Percentiles rank a stretch among this genome's conserved stretches.
Conservation (phyloP, 2,888 invertebrate species). For the Stenolophus ochropezus region DNA sequence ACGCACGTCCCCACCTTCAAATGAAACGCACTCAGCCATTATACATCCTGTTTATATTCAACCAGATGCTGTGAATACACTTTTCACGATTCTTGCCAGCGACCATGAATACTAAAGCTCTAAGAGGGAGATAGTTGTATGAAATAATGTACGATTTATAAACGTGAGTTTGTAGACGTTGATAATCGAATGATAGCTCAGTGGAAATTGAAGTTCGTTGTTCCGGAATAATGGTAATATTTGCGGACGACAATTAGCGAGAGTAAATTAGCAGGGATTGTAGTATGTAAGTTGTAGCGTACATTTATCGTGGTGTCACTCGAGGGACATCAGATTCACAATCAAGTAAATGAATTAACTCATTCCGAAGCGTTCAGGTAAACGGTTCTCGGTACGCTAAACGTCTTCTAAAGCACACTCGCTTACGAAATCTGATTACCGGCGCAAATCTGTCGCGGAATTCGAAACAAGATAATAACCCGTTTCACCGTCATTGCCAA, state of each 20-base stretch:
- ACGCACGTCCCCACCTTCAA: constrained; percentile 21
- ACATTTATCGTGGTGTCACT: constrained; percentile 17
- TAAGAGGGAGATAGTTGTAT: too few species aligned
- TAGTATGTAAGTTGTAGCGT: constrained; percentile 19
- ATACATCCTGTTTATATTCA: constrained; percentile 18
- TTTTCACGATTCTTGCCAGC: neutral
- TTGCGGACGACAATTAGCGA: constrained; percentile 10
- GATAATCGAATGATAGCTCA: too few species aligned
- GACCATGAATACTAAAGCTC: neutral
- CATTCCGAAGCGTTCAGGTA: constrained; percentile 26
- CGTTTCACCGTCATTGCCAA: constrained; percentile 29
- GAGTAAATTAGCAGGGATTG: constrained; percentile 23
- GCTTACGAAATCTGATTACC: constrained; percentile 31
- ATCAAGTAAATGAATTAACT: constrained; percentile 36
- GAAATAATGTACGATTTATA: too few species aligned
- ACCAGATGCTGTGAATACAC: constrained; percentile 9
- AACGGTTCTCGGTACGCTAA: neutral
- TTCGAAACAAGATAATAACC: constrained; percentile 40
- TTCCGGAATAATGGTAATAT: neutral
- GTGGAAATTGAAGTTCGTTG: too few species aligned
- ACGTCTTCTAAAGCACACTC: constrained; percentile 28
- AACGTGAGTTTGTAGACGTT: too few species aligned
- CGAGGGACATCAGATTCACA: constrained; percentile 20
- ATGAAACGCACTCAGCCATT: constrained; percentile 34
- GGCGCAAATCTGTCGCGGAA: constrained; percentile 21